Conservation (phyloP, 2,113 vertebrate genomes). For the Nansenia antarctica region DNA sequence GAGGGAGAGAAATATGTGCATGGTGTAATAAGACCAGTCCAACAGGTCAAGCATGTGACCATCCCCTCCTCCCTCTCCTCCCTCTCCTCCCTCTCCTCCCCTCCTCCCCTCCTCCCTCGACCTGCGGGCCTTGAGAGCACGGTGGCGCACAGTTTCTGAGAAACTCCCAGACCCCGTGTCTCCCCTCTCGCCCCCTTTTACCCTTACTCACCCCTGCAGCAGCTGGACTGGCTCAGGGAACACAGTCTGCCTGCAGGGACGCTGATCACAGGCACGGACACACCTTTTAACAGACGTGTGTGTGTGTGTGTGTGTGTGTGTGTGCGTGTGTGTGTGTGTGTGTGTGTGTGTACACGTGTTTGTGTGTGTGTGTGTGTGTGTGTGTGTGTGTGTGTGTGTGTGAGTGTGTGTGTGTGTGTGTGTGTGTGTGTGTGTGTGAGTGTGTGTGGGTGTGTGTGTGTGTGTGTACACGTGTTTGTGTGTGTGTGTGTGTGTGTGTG, state of each 20-base stretch:
- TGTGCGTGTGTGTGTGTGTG: background rate
- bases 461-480: background rate
- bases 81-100: constrained; percentile 8
- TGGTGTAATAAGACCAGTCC: constrained; percentile 46
- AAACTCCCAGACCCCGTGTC: constrained; percentile 60
- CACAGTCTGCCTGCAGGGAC: constrained; percentile 40
- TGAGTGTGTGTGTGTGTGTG: background rate
- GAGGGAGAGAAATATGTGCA: constrained; percentile 39
- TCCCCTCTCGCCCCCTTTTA: constrained; percentile 56
- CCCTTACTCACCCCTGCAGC: constrained; percentile 59
- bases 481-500: background rate
- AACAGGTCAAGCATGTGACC: constrained; percentile 64
- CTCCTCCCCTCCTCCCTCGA: constrained; percentile 49
- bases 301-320: background rate
- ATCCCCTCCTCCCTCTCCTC: constrained; percentile 63
- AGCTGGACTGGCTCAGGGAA: constrained; percentile 65
- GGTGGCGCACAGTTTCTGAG: constrained; percentile 56
- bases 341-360: background rate
- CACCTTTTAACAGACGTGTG: too few species aligned
- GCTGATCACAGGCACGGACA: constrained; percentile 9
- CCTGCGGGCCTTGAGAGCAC: constrained; percentile 58
- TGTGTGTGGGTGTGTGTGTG: background rate
- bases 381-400: background rate
- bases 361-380: background rate
- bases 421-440: background rate